phyloP scores from a whole-genome alignment of 2,113 vertebrate genomes.

The Agapornis roseicollis region DNA sequence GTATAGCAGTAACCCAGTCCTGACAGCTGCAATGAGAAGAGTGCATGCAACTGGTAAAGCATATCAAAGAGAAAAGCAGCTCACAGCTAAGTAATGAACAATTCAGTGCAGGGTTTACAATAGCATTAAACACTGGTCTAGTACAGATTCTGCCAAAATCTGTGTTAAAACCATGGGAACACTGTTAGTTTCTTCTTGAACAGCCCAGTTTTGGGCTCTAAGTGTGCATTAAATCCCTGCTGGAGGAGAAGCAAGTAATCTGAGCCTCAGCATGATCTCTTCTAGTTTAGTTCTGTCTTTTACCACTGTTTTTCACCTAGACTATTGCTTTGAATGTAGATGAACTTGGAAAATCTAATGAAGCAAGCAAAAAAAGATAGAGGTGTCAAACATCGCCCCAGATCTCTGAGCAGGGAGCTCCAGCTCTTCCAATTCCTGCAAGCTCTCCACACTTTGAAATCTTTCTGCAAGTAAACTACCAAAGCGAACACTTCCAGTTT shows the following conservation, averaged over 20 bases:
- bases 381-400: rapidly evolving
- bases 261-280: slow-evolving; percentile 12
- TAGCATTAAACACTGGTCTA: background rate
- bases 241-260: background rate
- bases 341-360: background rate
- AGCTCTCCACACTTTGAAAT: background rate
- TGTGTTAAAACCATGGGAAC: background rate
- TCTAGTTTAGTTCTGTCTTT: background rate
- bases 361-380: background rate
- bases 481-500: background rate
- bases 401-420: rapidly evolving
- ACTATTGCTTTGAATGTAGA: background rate
- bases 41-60: background rate
- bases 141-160: background rate
- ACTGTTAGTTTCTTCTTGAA: background rate
- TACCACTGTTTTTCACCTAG: background rate
- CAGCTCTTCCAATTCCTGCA: background rate
- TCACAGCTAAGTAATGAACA: background rate
- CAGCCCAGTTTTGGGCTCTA: background rate
- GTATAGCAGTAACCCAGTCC: background rate
- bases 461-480: background rate
- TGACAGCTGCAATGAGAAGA: background rate
- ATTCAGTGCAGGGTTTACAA: background rate
- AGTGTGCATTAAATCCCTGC: background rate
- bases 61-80: background rate